Evolutionary conservation across 2,888 invertebrate species (phyloP).

Genomic region (Hyles lineata): DNA sequence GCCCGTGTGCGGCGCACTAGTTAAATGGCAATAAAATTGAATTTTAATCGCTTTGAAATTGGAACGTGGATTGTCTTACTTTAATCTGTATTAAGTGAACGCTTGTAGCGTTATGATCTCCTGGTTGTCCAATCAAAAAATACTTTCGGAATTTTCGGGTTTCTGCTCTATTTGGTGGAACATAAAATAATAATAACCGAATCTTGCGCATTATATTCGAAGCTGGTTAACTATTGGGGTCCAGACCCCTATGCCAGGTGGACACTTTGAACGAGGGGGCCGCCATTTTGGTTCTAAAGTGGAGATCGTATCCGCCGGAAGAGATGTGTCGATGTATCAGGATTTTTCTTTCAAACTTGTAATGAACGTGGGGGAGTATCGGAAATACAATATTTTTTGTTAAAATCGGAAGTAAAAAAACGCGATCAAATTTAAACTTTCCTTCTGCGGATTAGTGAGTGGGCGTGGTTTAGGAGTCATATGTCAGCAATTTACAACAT

Average conservation of each 20-base stretch:
- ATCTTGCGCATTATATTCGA: neutral
- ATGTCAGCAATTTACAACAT: neutral
- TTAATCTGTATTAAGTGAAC: conserved; percentile 8
- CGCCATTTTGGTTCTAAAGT: conserved; percentile 57
- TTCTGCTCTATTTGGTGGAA: neutral
- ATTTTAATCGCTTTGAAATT: conserved; percentile 23
- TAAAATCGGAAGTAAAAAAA: conserved; percentile 41
- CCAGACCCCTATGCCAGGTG: conserved; percentile 52
- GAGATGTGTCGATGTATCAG: conserved; percentile 34
- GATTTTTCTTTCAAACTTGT: conserved; percentile 22
- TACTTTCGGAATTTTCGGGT: too few species aligned
- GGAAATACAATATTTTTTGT: conserved; percentile 44
- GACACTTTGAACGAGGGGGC: conserved; percentile 43
- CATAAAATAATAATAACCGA: neutral
- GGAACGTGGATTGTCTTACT: conserved; percentile 18
- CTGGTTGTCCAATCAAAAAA: neutral
- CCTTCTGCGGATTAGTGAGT: neutral
- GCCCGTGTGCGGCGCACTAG: conserved; percentile 12
- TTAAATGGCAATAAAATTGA: conserved; percentile 21
- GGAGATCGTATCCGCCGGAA: conserved; percentile 64
- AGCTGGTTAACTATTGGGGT: conserved; percentile 18
- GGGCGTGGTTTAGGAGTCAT: neutral
- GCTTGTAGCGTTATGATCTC: neutral
- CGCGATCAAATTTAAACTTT: neutral
- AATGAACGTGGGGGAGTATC: conserved; percentile 39